phyloP scores from a whole-genome alignment of 2,113 vertebrate genomes.

The Callopanchax toddi region DNA sequence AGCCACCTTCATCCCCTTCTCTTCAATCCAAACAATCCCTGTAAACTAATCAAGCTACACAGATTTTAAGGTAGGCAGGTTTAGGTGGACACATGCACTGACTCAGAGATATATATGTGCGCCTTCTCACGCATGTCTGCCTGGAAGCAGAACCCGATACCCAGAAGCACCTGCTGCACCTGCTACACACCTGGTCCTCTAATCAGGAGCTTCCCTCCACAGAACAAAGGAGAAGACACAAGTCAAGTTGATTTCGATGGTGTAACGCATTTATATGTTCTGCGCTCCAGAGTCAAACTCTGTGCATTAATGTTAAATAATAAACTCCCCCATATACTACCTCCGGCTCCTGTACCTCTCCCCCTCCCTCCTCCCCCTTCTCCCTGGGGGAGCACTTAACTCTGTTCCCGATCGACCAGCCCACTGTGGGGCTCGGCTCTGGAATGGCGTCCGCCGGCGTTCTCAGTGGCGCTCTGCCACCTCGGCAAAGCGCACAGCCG shows the following conservation, averaged over 20 bases:
- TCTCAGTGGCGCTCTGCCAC: slow-evolving; percentile 74
- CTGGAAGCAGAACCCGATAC: slow-evolving; percentile 69
- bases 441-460: slow-evolving; percentile 60
- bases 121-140: slow-evolving; percentile 44
- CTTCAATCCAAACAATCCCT: neutral
- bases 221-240: slow-evolving; percentile 3
- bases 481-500: slow-evolving; percentile 73
- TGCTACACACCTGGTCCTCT: slow-evolving; percentile 74
- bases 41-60: too few species aligned
- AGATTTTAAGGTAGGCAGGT: too few species aligned
- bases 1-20: too few species aligned
- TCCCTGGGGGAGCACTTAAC: slow-evolving; percentile 82
- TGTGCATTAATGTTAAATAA: slow-evolving; percentile 34
- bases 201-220: slow-evolving; percentile 57
- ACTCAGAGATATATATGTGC: slow-evolving; percentile 46
- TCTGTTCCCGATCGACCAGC: slow-evolving; percentile 78
- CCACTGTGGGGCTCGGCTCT: slow-evolving; percentile 67
- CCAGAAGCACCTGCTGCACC: slow-evolving; percentile 76
- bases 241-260: slow-evolving; percentile 22
- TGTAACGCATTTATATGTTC: slow-evolving; percentile 31
- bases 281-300: slow-evolving; percentile 22
- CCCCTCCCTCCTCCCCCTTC: slow-evolving; percentile 55
- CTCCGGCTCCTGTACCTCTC: slow-evolving; percentile 41
- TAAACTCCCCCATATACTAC: slow-evolving; percentile 42
- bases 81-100: slow-evolving; percentile 41